These are phyloP conservation scores for Sitobion miscanthi DNA, from an alignment of 1,140 invertebrate genomes.

Conservation along the genomic window DNA sequence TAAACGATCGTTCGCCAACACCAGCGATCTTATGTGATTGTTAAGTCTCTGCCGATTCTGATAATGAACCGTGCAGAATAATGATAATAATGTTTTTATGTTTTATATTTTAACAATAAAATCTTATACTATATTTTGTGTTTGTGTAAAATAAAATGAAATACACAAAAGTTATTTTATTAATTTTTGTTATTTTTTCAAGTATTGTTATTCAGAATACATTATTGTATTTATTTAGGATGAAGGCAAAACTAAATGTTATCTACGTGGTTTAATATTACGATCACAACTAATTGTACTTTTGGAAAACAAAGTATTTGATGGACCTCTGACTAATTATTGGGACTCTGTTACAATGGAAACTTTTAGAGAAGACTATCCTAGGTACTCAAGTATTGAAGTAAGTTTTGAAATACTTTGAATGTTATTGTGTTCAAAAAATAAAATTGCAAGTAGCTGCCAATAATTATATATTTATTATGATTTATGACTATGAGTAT, in stretches of 20 bases:
- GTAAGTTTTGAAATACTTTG: slow-evolving; percentile 62
- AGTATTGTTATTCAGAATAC: not conserved
- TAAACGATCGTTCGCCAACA: too few species aligned
- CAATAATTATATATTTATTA: not conserved
- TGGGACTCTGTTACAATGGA: slow-evolving; percentile 70
- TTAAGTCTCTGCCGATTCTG: too few species aligned
- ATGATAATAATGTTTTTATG: too few species aligned
- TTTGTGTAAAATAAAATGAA: too few species aligned
- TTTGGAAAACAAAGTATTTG: slow-evolving; percentile 85
- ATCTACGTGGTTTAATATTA: slow-evolving; percentile 85
- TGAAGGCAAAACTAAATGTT: slow-evolving; percentile 70
- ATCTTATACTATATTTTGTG: too few species aligned
- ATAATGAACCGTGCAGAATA: too few species aligned
- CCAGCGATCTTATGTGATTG: too few species aligned
- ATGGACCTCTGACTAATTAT: slow-evolving; percentile 71
- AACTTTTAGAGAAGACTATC: slow-evolving; percentile 90
- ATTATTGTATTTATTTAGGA: not conserved
- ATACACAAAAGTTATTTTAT: not conserved
- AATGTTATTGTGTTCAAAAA: not conserved
- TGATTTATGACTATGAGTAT: not conserved
- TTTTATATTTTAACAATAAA: too few species aligned
- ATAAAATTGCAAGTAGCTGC: not conserved
- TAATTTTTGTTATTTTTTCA: not conserved
- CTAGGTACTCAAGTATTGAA: slow-evolving; percentile 84
- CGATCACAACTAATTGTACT: slow-evolving; percentile 89